Base-by-base conservation (phyloP, 2,797 vertebrate species). In the Sebastes iracundus region DNA sequence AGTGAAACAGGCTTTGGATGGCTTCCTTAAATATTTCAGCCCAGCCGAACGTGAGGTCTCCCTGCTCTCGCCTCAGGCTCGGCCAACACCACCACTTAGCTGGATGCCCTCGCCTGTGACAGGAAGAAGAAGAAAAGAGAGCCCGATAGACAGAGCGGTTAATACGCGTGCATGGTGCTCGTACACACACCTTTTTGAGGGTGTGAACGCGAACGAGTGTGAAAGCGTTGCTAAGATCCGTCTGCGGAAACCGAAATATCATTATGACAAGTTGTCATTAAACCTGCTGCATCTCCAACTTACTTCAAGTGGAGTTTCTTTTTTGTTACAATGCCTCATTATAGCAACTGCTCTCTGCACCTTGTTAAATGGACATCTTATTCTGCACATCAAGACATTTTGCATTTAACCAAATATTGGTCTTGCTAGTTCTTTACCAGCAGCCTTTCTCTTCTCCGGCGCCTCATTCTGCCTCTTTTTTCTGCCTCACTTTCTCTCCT, bases 11-110 rank as follows among this genome's bases (percentile, higher is more conserved):
- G 87, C 81, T 82, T 83, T 85, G 87, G 87, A 90, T 88, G 83
- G 80, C 85, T 87, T 88, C 87, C 90, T 92, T 89, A 88, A 92
- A 91, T 84, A 92, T 90, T 90, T 89, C 89, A 87, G 81, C 46
- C 71, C 80, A 86, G 83, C 75, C 83, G 86, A 92, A 93, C 79
- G 62, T 83, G 77, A 87, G 89, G 87, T 82, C 85, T 86, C 82
- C 7, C 28, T 32, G 70, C 79, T 89, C 73, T 85, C 8, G 86
- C 93, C 92, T 88, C 59, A 7, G 84, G 91, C 88, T 86, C 63
- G 78, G 79, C 87, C 87, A 80, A 60, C 77, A 46, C 85, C 69
- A 61, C 77, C 91, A 87, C 80, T 92, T 84, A 90, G 74, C 75
- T 9, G 42, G 76, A 80, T 75, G 77, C 75, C 74, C 88, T 84